Conservation (phyloP, 2,797 vertebrate species). For the Scolopax bukidnonensis region DNA sequence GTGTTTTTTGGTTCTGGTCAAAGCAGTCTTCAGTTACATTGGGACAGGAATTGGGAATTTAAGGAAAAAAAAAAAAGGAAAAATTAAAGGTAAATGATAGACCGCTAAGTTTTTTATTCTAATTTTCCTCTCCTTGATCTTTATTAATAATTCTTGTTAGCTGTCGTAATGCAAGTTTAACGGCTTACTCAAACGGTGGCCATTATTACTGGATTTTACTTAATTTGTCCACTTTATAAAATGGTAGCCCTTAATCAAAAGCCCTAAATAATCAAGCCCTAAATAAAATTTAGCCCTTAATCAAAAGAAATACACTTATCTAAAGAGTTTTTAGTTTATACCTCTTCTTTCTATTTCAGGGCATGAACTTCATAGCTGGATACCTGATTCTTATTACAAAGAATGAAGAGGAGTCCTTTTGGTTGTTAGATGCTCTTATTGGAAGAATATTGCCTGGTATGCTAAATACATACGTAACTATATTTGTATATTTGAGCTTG, state of each 20-base stretch:
- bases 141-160: background rate
- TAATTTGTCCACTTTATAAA: background rate
- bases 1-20: background rate
- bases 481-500: background rate
- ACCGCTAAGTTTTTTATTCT: background rate
- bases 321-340: too few relatives aligned
- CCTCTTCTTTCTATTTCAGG: slow-evolving; percentile 79
- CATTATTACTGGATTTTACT: background rate
- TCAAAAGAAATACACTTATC: too few relatives aligned
- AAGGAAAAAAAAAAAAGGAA: background rate
- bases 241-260: background rate
- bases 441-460: slow-evolving; percentile 91
- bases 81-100: background rate
- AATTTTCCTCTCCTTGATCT: background rate
- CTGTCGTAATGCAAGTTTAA: background rate
- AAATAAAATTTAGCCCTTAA: too few relatives aligned
- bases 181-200: background rate
- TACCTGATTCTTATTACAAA: slow-evolving; percentile 94
- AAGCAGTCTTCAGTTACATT: background rate
- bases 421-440: slow-evolving; percentile 93
- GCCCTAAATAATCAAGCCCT: too few relatives aligned
- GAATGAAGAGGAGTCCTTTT: slow-evolving; percentile 94
- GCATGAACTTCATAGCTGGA: slow-evolving; percentile 96
- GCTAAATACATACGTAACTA: background rate
- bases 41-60: background rate